Conservation (phyloP, 1,140 invertebrate genomes). For the Venturia canescens region DNA sequence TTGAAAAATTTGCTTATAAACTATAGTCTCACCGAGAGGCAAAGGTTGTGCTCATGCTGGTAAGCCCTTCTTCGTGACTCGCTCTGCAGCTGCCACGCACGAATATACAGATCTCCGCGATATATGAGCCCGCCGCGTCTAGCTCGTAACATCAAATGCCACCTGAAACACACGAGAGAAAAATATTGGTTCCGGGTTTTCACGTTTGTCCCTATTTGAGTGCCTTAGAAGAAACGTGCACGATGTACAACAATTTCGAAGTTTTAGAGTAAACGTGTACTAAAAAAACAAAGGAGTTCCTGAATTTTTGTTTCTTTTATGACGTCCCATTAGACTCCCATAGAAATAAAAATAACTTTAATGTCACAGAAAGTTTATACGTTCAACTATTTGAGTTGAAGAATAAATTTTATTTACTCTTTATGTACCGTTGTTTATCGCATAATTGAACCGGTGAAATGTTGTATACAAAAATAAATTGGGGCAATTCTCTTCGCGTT, state of each 20-base stretch:
- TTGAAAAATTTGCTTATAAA: conserved; percentile 25
- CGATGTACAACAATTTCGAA: not conserved
- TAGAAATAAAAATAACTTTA: too few species aligned
- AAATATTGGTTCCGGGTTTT: conserved; percentile 32
- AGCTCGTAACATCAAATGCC: conserved; percentile 73
- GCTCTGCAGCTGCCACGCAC: conserved; percentile 74
- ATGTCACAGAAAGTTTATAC: too few species aligned
- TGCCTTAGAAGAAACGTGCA: not conserved
- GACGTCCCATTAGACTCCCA: not conserved
- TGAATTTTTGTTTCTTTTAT: not conserved
- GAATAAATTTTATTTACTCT: too few species aligned
- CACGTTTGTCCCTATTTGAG: conserved; percentile 5
- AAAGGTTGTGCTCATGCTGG: conserved; percentile 70
- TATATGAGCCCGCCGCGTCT: conserved; percentile 73
- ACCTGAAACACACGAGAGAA: conserved; percentile 64
- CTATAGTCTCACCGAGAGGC: conserved; percentile 69
- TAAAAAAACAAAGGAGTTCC: not conserved
- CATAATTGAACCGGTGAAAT: too few species aligned
- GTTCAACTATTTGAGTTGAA: too few species aligned
- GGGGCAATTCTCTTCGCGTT: too few species aligned
- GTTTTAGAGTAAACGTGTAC: not conserved
- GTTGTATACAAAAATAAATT: too few species aligned
- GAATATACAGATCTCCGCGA: conserved; percentile 76
- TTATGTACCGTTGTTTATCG: too few species aligned
- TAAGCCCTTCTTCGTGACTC: conserved; percentile 71